Percentiles rank a stretch among this genome's conserved stretches.
phyloP scores from a whole-genome alignment of 2,113 vertebrate species.

The Labrus mixtus region DNA sequence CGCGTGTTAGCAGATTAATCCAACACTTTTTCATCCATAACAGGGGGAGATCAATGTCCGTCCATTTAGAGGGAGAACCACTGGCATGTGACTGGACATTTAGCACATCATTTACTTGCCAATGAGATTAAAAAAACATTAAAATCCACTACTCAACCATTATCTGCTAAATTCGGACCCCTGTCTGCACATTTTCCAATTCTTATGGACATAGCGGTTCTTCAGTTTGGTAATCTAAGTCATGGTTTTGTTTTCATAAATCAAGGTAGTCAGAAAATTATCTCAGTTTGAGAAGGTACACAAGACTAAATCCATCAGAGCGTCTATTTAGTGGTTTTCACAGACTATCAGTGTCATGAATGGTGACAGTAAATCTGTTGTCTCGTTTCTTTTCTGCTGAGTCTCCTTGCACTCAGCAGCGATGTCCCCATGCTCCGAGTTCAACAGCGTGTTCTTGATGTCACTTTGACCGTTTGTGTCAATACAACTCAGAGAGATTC shows the following conservation, averaged over 20 bases:
- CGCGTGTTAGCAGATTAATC: slow-evolving; percentile 75
- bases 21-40: slow-evolving; percentile 66
- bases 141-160: neutral
- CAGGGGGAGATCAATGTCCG: slow-evolving; percentile 63
- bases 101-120: slow-evolving; percentile 29
- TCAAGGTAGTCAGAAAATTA: too few species aligned
- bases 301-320: neutral
- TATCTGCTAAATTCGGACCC: neutral
- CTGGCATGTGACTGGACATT: slow-evolving; percentile 30
- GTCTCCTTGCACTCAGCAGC: neutral
- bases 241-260: neutral
- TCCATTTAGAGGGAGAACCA: slow-evolving; percentile 52
- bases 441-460: neutral
- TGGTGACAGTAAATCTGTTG: neutral
- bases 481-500: neutral
- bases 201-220: neutral
- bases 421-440: neutral
- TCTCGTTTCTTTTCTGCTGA: neutral
- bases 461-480: neutral
- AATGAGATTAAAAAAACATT: slow-evolving; percentile 17
- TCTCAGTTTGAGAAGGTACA: too few species aligned
- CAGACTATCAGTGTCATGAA: neutral
- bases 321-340: too few species aligned
- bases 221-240: neutral
- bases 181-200: neutral